Conservation (phyloP, 2,797 vertebrate species). For the Alosa sapidissima region DNA sequence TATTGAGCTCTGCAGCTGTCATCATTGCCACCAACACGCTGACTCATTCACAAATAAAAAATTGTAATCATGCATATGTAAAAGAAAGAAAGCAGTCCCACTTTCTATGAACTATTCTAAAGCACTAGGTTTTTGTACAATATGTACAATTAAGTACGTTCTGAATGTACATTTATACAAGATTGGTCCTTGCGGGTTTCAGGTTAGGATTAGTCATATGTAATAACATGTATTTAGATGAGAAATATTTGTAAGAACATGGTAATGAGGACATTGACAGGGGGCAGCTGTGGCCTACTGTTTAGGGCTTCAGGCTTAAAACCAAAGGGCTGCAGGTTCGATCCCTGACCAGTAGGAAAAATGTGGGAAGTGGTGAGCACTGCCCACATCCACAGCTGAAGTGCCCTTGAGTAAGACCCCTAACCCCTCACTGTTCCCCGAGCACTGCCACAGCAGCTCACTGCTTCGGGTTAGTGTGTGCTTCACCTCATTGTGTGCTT, state of each 20-base stretch:
- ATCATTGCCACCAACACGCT: constrained; percentile 12
- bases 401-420: too few species aligned
- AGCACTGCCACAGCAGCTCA: too few species aligned
- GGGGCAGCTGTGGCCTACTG: too few species aligned
- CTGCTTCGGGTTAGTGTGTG: too few species aligned
- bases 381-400: too few species aligned
- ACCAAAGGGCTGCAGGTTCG: too few species aligned
- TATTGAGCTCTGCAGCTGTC: neutral
- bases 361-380: too few species aligned
- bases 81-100: neutral
- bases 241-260: neutral
- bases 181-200: neutral
- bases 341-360: too few species aligned
- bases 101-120: neutral
- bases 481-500: too few species aligned
- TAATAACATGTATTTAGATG: neutral
- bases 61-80: neutral
- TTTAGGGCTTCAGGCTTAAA: too few species aligned
- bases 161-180: neutral
- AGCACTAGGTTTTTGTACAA: neutral
- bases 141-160: neutral
- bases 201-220: neutral
- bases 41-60: neutral
- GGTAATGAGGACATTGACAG: neutral
- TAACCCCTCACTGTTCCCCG: too few species aligned